Evolutionary conservation across 2,888 invertebrate species (phyloP).

Genomic region (Ichneumoninae sp.): DNA sequence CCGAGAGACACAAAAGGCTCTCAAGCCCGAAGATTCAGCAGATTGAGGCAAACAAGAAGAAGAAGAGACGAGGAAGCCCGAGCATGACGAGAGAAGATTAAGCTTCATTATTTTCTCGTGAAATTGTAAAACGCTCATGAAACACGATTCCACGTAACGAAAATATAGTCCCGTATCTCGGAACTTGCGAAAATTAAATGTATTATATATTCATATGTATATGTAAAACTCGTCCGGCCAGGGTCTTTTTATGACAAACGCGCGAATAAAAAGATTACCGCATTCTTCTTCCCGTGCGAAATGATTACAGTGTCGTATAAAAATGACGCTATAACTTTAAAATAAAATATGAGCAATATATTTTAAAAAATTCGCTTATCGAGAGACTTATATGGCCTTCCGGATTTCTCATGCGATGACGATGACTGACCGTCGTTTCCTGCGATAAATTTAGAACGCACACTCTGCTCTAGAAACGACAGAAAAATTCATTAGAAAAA

Average conservation of each 20-base stretch:
- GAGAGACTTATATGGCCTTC: neutral
- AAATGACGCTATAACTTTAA: neutral
- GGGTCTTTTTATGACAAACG: neutral
- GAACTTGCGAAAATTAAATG: neutral
- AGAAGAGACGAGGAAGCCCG: neutral
- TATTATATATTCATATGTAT: neutral
- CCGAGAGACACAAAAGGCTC: neutral
- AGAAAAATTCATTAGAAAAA: neutral
- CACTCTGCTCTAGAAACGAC: slow-evolving; percentile 17
- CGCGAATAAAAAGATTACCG: neutral
- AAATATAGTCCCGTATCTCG: slow-evolving; percentile 5
- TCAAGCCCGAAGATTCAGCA: neutral
- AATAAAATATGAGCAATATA: slow-evolving; percentile 15
- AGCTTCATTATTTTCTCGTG: slow-evolving; percentile 38
- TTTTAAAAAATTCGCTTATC: neutral
- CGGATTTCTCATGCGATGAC: slow-evolving; percentile 24
- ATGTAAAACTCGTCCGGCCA: too few species aligned
- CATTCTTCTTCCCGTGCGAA: slow-evolving; percentile 6
- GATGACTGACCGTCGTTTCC: slow-evolving; percentile 44
- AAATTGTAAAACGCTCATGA: slow-evolving; percentile 48
- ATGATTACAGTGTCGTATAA: slow-evolving; percentile 14
- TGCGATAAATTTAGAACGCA: slow-evolving; percentile 3
- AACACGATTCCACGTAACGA: slow-evolving; percentile 47
- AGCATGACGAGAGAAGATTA: neutral
- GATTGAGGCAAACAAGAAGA: neutral